These are phyloP conservation scores for Clitarchus hookeri DNA, from an alignment of 2,888 invertebrate genomes.

Conservation along the genomic window DNA sequence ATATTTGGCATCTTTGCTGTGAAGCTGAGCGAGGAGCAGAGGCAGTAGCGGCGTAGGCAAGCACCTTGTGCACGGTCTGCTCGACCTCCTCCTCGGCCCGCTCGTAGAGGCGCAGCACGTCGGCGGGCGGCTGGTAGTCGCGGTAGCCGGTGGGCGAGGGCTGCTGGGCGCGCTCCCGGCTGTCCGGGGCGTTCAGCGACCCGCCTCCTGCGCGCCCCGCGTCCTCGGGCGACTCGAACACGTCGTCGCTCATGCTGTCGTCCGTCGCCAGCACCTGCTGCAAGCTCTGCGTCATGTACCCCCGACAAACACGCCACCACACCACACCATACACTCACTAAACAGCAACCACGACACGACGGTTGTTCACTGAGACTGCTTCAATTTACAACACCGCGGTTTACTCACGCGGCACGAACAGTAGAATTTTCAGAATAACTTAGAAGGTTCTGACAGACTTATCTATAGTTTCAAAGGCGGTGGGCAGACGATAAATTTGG, in stretches of 20 bases:
- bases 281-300: constrained; percentile 11
- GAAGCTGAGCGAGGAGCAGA: neutral
- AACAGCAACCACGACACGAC: too few species aligned
- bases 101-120: constrained; percentile 56
- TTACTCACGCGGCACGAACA: too few species aligned
- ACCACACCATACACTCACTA: too few species aligned
- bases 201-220: constrained; percentile 45
- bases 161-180: constrained; percentile 49
- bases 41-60: too few species aligned
- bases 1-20: too few species aligned
- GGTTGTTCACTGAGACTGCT: too few species aligned
- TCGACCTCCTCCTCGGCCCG: constrained; percentile 52
- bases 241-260: constrained; percentile 84
- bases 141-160: constrained; percentile 81
- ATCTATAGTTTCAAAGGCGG: too few species aligned
- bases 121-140: constrained; percentile 76
- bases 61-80: constrained; percentile 70
- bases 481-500: too few species aligned
- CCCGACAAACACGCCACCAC: neutral
- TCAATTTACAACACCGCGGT: too few species aligned
- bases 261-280: constrained; percentile 63
- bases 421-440: too few species aligned
- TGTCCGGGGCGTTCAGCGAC: constrained; percentile 45
- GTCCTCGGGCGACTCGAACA: constrained; percentile 69
- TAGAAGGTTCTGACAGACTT: too few species aligned